Evolutionary conservation across 2,888 invertebrate genomes (phyloP).

Genomic region (Desoria tigrina): DNA sequence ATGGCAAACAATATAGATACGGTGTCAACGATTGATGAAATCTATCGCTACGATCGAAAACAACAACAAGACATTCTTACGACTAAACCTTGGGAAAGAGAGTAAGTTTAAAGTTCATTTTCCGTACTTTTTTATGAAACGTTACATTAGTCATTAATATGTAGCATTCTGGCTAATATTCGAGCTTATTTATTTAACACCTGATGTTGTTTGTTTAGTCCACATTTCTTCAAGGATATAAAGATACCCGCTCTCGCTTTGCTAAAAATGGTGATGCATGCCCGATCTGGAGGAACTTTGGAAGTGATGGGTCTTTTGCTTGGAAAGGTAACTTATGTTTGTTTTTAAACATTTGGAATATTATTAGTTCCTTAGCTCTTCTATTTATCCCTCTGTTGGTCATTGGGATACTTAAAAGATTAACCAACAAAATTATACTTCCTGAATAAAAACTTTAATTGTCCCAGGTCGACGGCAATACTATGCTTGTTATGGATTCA

Average conservation of each 20-base stretch:
- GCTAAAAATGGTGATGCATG: conserved; percentile 99
- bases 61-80: conserved; percentile 95
- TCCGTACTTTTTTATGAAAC: conserved; percentile 5
- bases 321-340: conserved; percentile 71
- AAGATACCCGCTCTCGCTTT: conserved; percentile 95
- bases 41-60: conserved; percentile 91
- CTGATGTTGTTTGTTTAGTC: conserved; percentile 67
- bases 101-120: conserved; percentile 64
- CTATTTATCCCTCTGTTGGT: no score
- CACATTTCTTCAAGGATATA: conserved; percentile 98
- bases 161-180: no score
- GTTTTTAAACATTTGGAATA: no score
- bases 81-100: conserved; percentile 97
- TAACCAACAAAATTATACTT: no score
- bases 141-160: background rate
- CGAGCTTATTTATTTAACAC: no score
- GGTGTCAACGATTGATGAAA: conserved; percentile 84
- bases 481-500: conserved; percentile 99
- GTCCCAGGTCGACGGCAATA: conserved; percentile 78
- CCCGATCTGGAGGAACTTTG: conserved; percentile 88
- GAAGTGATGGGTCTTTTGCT: conserved; percentile 95
- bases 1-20: conserved; percentile 85
- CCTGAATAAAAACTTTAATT: no score
- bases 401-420: no score
- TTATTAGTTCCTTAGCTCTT: no score